These are phyloP conservation scores for Acanthopagrus latus DNA, from an alignment of 2,797 vertebrate genomes.

Conservation along the genomic window DNA sequence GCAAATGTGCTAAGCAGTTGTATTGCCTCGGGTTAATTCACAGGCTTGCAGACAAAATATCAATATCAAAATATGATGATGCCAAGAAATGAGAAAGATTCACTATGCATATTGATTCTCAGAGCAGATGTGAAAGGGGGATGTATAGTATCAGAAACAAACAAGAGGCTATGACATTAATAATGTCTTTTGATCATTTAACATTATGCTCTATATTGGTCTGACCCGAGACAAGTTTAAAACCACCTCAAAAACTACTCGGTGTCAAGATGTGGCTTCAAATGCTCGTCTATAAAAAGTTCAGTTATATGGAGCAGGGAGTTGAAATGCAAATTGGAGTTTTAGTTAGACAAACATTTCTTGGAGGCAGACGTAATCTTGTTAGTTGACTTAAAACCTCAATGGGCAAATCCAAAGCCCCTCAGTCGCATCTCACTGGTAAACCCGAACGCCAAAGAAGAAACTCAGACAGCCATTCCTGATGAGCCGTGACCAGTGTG, in stretches of 20 bases:
- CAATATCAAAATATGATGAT: constrained; percentile 7
- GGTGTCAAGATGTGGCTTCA: neutral
- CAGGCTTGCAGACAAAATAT: constrained; percentile 39
- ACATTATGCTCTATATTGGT: neutral
- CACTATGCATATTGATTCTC: constrained; percentile 6
- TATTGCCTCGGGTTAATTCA: constrained; percentile 60
- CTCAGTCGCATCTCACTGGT: neutral
- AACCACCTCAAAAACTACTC: neutral
- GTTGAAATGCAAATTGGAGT: constrained; percentile 17
- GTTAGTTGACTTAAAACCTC: constrained; percentile 22
- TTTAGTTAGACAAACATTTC: constrained; percentile 30
- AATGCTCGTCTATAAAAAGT: neutral
- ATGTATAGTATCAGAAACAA: neutral
- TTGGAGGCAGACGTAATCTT: constrained; percentile 17
- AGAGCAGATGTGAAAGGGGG: neutral
- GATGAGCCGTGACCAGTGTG: neutral
- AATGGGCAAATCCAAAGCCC: neutral
- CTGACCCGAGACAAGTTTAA: neutral
- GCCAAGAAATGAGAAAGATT: constrained; percentile 23
- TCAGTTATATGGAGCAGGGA: neutral
- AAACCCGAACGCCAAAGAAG: constrained; percentile 13
- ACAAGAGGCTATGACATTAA: neutral
- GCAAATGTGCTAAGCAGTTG: constrained; percentile 62
- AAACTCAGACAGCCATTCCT: neutral
- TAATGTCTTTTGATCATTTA: neutral